Base-by-base conservation (phyloP, 1,140 invertebrate genomes). In the Procambarus virginalis region DNA sequence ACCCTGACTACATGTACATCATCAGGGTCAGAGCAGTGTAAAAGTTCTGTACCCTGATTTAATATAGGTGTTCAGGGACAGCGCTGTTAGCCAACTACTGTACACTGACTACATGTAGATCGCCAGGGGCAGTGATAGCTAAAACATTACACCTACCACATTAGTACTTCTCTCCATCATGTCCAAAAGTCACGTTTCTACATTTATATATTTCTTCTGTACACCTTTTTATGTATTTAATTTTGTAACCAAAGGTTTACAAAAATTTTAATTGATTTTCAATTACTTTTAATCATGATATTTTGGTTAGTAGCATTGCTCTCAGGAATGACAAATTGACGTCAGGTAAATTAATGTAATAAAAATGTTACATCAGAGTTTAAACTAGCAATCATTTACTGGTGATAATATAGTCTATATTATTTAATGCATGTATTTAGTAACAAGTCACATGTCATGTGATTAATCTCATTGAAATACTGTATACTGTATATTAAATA, bases 1-100 rank as follows among this genome's bases (percentile, higher is more conserved):
- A 89, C 81, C 88, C 81, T 89, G 88, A 89, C 88, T 89, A 84
- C 81, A 83, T 78, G 68, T 83, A 86, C 48, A 64, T 70, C 46
- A 48, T n/a, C 68, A 73, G 68, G 68, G 68, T 34, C 68, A 73
- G n/a, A 34, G n/a, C 78, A 22, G n/a, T 58, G 49, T 55, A 80
- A 51, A 68, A 84, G 82, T 84, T n/a, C 48, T 55, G 55, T 80
- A 84, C 82, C 82, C 82, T 84, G 82, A 84, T 60, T 68, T 73
- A 84, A 84, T 49, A 17, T 68, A 84, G 68, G 82, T 68, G 58
- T 60, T 84, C 82, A 84, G 82, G 48, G 82, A 73, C 82, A 68
- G 60, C n/a, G 64, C 68, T 84, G 64, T 84, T 60, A 84, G 82
- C 82, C 82, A 84, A 73, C 82, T 84, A 84, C 68, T 73, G 68